A percentile compares a stretch with the other conserved stretches of the same genome.
phyloP scores from a whole-genome alignment of 2,113 vertebrate genomes.

The Chloebia gouldiae region DNA sequence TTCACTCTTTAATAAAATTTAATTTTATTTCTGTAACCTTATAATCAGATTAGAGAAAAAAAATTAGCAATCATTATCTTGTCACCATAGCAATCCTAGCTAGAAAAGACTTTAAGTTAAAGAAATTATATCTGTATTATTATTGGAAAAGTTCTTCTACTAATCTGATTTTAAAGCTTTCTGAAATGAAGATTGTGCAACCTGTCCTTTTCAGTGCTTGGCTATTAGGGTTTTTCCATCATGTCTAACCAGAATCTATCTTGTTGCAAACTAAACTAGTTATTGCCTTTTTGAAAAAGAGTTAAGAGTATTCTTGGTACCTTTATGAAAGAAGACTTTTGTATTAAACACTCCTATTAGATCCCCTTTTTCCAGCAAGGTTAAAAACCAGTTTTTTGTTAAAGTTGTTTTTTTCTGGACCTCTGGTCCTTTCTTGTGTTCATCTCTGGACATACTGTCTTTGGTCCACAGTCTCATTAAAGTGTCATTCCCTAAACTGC shows the following conservation, averaged over 20 bases:
- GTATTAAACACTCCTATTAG: neutral
- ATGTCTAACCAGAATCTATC: neutral
- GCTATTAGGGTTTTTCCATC: neutral
- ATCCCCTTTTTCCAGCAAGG: neutral
- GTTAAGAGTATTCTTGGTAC: neutral
- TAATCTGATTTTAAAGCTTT: neutral
- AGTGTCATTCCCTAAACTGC: neutral
- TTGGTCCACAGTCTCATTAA: neutral
- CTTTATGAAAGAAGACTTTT: neutral
- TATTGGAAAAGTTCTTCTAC: neutral
- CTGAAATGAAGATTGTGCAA: neutral
- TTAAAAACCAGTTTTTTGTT: neutral
- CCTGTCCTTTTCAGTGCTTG: neutral
- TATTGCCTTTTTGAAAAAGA: neutral
- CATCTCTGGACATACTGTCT: neutral
- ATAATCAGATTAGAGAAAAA: neutral
- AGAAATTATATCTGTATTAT: neutral
- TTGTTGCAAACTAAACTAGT: neutral
- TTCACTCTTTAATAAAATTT: neutral
- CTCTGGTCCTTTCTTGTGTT: neutral
- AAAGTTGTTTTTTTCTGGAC: neutral
- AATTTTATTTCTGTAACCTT: neutral
- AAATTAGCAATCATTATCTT: neutral
- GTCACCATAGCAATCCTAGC: neutral
- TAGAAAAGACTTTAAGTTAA: neutral